Base-by-base conservation (phyloP, 2,113 vertebrate species). In the Austrofundulus limnaeus region DNA sequence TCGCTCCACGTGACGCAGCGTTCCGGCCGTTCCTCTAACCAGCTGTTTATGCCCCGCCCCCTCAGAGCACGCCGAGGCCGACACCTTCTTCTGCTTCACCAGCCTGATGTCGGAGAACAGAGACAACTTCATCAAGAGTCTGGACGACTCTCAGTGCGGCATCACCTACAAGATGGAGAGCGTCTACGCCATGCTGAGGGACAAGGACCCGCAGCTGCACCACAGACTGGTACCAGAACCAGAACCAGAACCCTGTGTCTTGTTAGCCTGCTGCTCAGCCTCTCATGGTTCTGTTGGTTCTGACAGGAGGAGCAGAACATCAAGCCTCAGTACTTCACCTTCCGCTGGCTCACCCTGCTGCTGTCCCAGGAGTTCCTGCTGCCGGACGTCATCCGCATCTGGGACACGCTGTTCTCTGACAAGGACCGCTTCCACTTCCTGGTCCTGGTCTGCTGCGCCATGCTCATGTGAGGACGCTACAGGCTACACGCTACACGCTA, bases 141-240 rank as follows among this genome's bases (percentile, higher is more conserved):
- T 99, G 64, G 96, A 98, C 24, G 96, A 98, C 87, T 98, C 96
- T 0, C 96, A 98, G 88, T 98, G 96, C 20, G 97, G 96, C 49
- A 99, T 98, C 85, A 98, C 94, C 17, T 98, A 93, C 87, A 98
- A 96, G 87, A 99, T 99, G 96, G 97, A 99, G 85, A 97, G 94
- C 12, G 96, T 99, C 46, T 98, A 96, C 73, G 94, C 95, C 31
- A 96, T 95, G 67, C 88, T 99, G 64, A 97, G 96, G 72, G 95
- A 96, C 24, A 97, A 94, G 47, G 97, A 99, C 43, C 77, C 92
- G 66, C 96, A 97, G 61, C 95, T 99, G 34, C 96, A 95, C 81
- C 88, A 96, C 75, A 97, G 95, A 58, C 88, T 98, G 94, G 97
- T 98, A 84, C 91, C 93, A 11, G 11, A n/a, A 21, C 13, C 17